Evolutionary conservation across 2,113 vertebrate genomes (phyloP), one percentile per base, ranked within the genome.

Genomic region (Eira barbara): DNA sequence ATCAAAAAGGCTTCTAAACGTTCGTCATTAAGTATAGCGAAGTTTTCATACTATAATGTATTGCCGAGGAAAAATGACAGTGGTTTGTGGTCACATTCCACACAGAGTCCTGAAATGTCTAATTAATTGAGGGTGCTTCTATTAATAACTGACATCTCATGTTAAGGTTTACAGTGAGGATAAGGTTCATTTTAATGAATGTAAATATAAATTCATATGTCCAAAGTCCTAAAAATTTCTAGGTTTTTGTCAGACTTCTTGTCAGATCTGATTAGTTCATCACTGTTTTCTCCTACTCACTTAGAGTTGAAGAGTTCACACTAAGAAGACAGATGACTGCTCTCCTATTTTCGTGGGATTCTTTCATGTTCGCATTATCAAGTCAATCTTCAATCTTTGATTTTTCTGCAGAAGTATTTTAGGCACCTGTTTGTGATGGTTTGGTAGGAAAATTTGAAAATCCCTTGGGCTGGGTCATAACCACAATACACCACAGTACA

Each of bases 401-500:
- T 39, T 73, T 81, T 39, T 71, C 59, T 27, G 39, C 52, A 47
- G 61, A 52, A 88, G 15, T 23, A 39, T 31, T 47, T 36, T 14
- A 39, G 76, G 9, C 36, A 14, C 4, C 39, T 39, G 39, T 9
- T 31, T 27, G 23, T 15, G 20, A 36, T 14, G 29, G 39, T 47
- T 69, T 1, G 1, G 59, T 18, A 47, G 21, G 3, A 45, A 27
- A 27, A 17, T 73, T 6, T 39, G 82, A 87, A 87, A 52, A 14
- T 31, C 34, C 52, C 23, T 34, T 25, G 25, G 36, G 23, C 31
- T 9, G 25, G 63, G 39, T 15, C 0, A 0, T 20, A 9, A 9
- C 25, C 21, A 61, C 92, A 12, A 21, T 10, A 21, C 1, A 4
- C 39, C 23, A 18, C 39, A 11, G 7, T 0, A 10, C 21, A 11